Evolutionary conservation across 2,113 vertebrate genomes (phyloP), one percentile per base, ranked within the genome.

Genomic region (Hemichromis elongatus): DNA sequence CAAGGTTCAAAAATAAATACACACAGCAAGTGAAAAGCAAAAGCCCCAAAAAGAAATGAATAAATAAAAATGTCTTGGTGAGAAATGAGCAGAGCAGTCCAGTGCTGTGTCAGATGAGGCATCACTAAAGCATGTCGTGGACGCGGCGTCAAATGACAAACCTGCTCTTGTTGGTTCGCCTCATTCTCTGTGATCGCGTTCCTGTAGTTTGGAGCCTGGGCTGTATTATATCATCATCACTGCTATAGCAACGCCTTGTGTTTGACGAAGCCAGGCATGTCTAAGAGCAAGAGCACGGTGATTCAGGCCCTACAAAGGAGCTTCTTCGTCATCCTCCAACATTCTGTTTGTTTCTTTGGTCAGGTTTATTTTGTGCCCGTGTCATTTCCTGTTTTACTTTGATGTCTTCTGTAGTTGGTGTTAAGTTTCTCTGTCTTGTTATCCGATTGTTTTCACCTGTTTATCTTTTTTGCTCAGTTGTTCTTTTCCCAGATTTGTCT

Each of bases 31-130:
- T 42, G 11, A 68, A 42, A 66, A 68, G 35, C 5, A 68, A 68
- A 40, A 40, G 35, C 3, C 42, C 13, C 4, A 14, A 45, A 14
- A 45, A 35, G 7, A 35, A 57, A 6, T 10, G 56, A 59, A 59
- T 10, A 21, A 24, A 9, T 24, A 66, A 45, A 70, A 70, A 4
- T 24, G 12, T 70, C 13, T 70, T 26, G 0, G 1, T 66, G 11
- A 70, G 37, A 70, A 42, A 45, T 26, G 37, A 45, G 63, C 21
- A 0, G 33, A 66, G 61, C 61, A 68, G 61, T 24, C n/a, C 61
- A 0, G 13, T 1, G 3, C 3, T 18, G 63, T 45, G 6, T 70
- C 63, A 70, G 8, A 24, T 0, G n/a, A 42, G 1, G 13, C 7
- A 0, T 45, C 37, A 3, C 13, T 26, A 70, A 70, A 3, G 21